Conservation (phyloP, 1,140 invertebrate species). For the Drosophila eugracilis region DNA sequence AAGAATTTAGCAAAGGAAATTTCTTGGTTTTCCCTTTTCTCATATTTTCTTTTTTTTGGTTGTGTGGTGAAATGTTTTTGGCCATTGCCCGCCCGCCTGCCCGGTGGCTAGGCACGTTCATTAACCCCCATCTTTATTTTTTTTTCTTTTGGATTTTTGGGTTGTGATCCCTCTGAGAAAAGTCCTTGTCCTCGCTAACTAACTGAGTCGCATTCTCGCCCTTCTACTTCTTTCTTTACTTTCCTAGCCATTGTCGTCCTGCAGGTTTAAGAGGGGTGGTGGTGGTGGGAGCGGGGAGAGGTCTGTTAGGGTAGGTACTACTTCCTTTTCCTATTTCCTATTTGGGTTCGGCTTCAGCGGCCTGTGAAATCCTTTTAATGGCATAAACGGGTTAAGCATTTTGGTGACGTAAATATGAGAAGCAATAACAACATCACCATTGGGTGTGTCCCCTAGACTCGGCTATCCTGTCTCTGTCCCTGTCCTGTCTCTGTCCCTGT, state of each 20-base stretch:
- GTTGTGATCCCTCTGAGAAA: no score
- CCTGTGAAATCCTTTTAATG: conserved; percentile 62
- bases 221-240: neutral
- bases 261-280: neutral
- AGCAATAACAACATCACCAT: conserved; percentile 17
- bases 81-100: no score
- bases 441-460: conserved; percentile 1
- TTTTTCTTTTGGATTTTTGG: no score
- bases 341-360: conserved; percentile 32
- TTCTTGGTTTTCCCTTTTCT: neutral
- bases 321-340: conserved; percentile 38
- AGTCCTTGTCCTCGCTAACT: neutral
- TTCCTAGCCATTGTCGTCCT: conserved; percentile 6
- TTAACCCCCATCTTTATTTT: conserved; percentile 42
- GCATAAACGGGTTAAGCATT: conserved; percentile 65
- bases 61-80: conserved; percentile 16
- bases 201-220: neutral
- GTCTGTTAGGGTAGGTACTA: no score
- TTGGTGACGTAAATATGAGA: conserved; percentile 58
- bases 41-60: neutral
- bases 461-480: no score
- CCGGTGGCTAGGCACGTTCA: conserved; percentile 46
- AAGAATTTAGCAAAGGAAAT: conserved; percentile 5
- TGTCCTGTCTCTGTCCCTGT: neutral
- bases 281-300: no score